phyloP scores from a whole-genome alignment of 2,888 invertebrate genomes.

The Drymonia ruficornis region DNA sequence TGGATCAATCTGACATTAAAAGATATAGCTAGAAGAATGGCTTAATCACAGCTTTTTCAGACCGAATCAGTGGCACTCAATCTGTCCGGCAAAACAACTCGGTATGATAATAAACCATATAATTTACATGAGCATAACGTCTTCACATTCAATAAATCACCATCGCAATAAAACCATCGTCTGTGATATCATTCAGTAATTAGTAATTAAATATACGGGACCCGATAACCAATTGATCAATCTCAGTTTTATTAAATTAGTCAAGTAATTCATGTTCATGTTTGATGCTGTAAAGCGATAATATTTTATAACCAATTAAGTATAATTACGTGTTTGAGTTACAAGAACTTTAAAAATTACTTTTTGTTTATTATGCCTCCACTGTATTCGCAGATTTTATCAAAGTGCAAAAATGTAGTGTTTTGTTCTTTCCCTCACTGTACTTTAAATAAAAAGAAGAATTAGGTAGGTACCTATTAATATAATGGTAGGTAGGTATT shows the following conservation, averaged over 20 bases:
- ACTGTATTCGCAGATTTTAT: too few species aligned
- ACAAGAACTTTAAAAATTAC: background rate
- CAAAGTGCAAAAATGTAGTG: too few species aligned
- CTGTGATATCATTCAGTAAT: background rate
- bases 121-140: background rate
- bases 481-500: too few species aligned
- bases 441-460: too few species aligned
- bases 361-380: too few species aligned
- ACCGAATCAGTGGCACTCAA: background rate
- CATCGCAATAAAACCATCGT: background rate
- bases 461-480: too few species aligned
- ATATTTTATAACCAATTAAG: constrained; percentile 28
- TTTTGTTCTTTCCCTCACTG: too few species aligned
- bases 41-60: background rate
- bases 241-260: background rate
- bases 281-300: constrained; percentile 8
- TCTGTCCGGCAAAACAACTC: background rate
- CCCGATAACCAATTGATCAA: background rate
- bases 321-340: constrained; percentile 24
- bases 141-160: background rate
- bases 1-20: background rate
- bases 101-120: background rate
- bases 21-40: background rate
- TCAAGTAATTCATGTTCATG: background rate
- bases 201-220: background rate